These are phyloP conservation scores for Polypterus bichir DNA, from an alignment of 2,113 vertebrate genomes.

Conservation along the genomic window DNA sequence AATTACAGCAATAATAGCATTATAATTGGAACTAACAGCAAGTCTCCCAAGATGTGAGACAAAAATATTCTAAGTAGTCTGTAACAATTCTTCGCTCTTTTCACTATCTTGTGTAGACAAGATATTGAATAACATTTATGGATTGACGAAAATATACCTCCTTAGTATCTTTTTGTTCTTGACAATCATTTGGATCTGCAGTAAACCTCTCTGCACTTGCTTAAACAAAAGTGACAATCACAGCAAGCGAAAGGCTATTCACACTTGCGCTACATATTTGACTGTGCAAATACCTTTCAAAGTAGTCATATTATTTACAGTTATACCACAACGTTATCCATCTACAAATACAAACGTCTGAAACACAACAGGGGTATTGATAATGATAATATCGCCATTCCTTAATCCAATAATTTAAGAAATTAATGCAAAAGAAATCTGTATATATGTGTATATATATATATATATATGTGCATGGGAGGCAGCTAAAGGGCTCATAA, in stretches of 20 bases:
- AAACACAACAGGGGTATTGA: slow-evolving; percentile 29
- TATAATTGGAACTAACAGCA: slow-evolving; percentile 25
- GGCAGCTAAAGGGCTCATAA: too few relatives aligned
- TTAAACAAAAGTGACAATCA: slow-evolving; percentile 9
- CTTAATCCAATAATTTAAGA: slow-evolving; percentile 36
- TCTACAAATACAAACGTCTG: slow-evolving; percentile 19
- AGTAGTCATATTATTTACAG: not conserved
- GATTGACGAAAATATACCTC: slow-evolving; percentile 24
- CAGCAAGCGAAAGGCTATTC: slow-evolving; percentile 25
- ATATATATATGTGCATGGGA: too few relatives aligned
- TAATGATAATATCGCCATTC: slow-evolving; percentile 23
- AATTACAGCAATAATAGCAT: slow-evolving; percentile 16
- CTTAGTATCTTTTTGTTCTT: slow-evolving; percentile 25
- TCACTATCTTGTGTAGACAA: slow-evolving; percentile 29
- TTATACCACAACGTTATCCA: slow-evolving; percentile 23
- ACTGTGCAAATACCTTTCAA: slow-evolving; percentile 24
- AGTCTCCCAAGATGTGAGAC: slow-evolving; percentile 26
- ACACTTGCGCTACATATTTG: slow-evolving; percentile 29
- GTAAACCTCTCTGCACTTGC: slow-evolving; percentile 23
- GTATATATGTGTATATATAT: slow-evolving; percentile 3
- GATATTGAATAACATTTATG: slow-evolving; percentile 25
- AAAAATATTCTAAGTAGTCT: slow-evolving; percentile 29
- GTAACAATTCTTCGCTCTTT: slow-evolving; percentile 33
- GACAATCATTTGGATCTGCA: slow-evolving; percentile 32
- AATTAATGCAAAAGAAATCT: slow-evolving; percentile 30